These are phyloP conservation scores for Chelmon rostratus DNA, from an alignment of 2,797 vertebrate species.

Conservation along the genomic window DNA sequence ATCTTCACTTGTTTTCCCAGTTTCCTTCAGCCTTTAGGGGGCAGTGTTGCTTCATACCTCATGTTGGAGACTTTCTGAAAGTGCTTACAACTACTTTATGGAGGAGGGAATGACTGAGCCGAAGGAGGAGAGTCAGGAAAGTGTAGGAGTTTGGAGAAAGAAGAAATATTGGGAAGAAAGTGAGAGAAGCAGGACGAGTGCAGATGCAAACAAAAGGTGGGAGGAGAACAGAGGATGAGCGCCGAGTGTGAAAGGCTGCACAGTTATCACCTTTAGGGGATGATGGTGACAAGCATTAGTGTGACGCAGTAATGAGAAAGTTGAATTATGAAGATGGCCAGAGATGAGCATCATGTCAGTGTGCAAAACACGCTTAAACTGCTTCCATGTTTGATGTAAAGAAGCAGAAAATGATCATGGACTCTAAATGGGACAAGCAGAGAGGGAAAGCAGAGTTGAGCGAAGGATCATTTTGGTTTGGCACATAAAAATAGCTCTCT, in stretches of 20 bases:
- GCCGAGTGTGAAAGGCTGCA: conserved; percentile 54
- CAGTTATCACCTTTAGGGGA: conserved; percentile 53
- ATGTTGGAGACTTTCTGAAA: conserved; percentile 51
- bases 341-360: conserved; percentile 17
- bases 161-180: conserved; percentile 51
- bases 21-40: conserved; percentile 75
- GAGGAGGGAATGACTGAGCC: conserved; percentile 63
- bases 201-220: conserved; percentile 67
- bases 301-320: conserved; percentile 52
- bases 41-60: conserved; percentile 84
- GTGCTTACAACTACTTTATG: conserved; percentile 59
- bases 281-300: conserved; percentile 50
- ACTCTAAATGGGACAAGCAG: conserved; percentile 9
- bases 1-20: neutral
- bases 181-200: conserved; percentile 51
- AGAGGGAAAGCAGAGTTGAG: conserved; percentile 22
- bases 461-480: conserved; percentile 39
- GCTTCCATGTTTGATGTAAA: neutral
- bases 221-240: conserved; percentile 59
- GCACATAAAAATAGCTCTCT: conserved; percentile 57
- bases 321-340: conserved; percentile 64
- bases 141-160: conserved; percentile 70
- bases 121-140: conserved; percentile 62
- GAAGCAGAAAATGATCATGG: conserved; percentile 25
- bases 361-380: conserved; percentile 20